Evolutionary conservation across 2,113 vertebrate species (phyloP).

Genomic region (Tachycineta bicolor): DNA sequence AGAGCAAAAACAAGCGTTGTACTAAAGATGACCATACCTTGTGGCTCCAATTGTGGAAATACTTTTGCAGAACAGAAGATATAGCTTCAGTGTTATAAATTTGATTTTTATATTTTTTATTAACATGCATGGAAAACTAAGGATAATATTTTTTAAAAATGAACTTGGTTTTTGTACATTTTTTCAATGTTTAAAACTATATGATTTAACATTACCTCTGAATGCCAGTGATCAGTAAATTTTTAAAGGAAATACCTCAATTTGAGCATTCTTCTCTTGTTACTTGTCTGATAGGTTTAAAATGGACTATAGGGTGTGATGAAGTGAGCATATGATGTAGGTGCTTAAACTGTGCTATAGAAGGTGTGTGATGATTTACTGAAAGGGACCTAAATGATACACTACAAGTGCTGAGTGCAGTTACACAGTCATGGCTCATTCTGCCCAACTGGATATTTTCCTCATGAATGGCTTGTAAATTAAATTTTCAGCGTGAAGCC

Average conservation of each 20-base stretch:
- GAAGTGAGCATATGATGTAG: slow-evolving; percentile 10
- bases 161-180: slow-evolving; percentile 64
- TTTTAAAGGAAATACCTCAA: slow-evolving; percentile 72
- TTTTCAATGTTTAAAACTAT: slow-evolving; percentile 56
- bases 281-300: slow-evolving; percentile 23
- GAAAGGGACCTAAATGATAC: slow-evolving; percentile 34
- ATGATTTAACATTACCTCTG: slow-evolving; percentile 63
- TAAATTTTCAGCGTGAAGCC: slow-evolving; percentile 58
- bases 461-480: slow-evolving; percentile 59
- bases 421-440: slow-evolving; percentile 35
- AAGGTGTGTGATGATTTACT: background rate
- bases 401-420: slow-evolving; percentile 28
- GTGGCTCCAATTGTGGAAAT: background rate
- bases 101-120: slow-evolving; percentile 69
- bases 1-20: background rate
- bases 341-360: background rate
- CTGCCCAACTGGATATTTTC: slow-evolving; percentile 35
- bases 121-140: slow-evolving; percentile 49
- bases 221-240: slow-evolving; percentile 50
- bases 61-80: slow-evolving; percentile 13
- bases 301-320: background rate
- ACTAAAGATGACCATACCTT: background rate
- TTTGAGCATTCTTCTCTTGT: slow-evolving; percentile 38
- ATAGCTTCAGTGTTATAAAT: slow-evolving; percentile 53
- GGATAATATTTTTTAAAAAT: slow-evolving; percentile 60